A percentile compares a stretch with the other conserved stretches of the same genome.
phyloP scores from a whole-genome alignment of 2,888 invertebrate genomes.

The Tetramorium bicarinatum region DNA sequence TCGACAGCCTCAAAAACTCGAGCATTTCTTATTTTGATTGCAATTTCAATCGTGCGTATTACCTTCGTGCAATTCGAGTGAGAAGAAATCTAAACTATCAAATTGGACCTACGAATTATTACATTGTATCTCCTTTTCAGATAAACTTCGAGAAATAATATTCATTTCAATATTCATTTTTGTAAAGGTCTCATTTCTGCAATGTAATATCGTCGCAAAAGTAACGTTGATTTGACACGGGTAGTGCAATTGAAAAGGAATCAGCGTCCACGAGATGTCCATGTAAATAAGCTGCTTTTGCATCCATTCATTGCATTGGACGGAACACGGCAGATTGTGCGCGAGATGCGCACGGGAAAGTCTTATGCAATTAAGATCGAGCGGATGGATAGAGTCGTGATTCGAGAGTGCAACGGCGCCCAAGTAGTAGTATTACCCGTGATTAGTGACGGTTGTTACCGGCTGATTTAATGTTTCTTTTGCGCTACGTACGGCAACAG shows the following conservation, averaged over 20 bases:
- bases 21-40: not conserved
- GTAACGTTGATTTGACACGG: conserved; percentile 5
- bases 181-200: not conserved
- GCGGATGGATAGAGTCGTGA: conserved; percentile 38
- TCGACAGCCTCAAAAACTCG: not conserved
- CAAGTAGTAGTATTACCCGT: conserved; percentile 36
- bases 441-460: conserved; percentile 48
- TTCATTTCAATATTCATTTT: not conserved
- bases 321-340: conserved; percentile 16
- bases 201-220: not conserved
- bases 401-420: conserved; percentile 12
- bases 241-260: not conserved
- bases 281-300: not conserved
- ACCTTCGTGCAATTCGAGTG: conserved; percentile 3
- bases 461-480: conserved; percentile 38
- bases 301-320: not conserved
- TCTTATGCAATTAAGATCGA: conserved; percentile 56
- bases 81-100: not conserved
- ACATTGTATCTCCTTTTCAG: not conserved
- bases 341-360: conserved; percentile 30
- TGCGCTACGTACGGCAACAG: not conserved
- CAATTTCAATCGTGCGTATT: not conserved
- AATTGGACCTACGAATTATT: not conserved
- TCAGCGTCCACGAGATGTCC: not conserved
- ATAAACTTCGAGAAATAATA: not conserved